phyloP scores from a whole-genome alignment of 2,113 vertebrate genomes.

The Atractosteus spatula region DNA sequence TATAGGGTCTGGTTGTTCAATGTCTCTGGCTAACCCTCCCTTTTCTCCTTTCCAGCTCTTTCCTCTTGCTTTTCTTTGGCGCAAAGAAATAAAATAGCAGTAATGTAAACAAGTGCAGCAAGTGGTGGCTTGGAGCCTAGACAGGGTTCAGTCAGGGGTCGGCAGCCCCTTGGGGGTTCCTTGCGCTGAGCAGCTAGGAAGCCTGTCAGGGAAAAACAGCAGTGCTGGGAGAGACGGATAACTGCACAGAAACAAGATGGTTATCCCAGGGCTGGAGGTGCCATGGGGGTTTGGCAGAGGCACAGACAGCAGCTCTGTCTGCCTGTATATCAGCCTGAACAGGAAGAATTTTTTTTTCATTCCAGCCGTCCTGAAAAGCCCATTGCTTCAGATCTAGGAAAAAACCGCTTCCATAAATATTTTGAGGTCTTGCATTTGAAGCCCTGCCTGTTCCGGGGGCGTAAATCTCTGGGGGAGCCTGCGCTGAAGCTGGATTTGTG shows the following conservation, averaged over 20 bases:
- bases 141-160: conserved; percentile 54
- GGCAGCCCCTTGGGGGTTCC: conserved; percentile 43
- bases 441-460: too few relatives aligned
- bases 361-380: too few relatives aligned
- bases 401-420: too few relatives aligned
- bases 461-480: too few relatives aligned
- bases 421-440: too few relatives aligned
- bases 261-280: conserved; percentile 41
- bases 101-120: conserved; percentile 25
- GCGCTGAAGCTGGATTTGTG: too few relatives aligned
- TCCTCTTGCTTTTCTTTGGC: conserved; percentile 25
- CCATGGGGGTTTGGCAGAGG: conserved; percentile 17
- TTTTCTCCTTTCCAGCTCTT: background rate
- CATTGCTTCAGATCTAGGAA: too few relatives aligned
- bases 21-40: background rate
- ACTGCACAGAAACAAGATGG: conserved; percentile 35
- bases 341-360: too few relatives aligned
- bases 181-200: conserved; percentile 18
- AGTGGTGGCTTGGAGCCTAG: conserved; percentile 40
- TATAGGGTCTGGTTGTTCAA: too few relatives aligned
- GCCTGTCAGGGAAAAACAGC: too few relatives aligned
- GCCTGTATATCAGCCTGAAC: background rate
- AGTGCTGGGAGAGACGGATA: conserved; percentile 28
- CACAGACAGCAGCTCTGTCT: background rate
- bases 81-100: background rate